Evolutionary conservation across 2,797 vertebrate genomes (phyloP).

Genomic region (Syncerus caffer): DNA sequence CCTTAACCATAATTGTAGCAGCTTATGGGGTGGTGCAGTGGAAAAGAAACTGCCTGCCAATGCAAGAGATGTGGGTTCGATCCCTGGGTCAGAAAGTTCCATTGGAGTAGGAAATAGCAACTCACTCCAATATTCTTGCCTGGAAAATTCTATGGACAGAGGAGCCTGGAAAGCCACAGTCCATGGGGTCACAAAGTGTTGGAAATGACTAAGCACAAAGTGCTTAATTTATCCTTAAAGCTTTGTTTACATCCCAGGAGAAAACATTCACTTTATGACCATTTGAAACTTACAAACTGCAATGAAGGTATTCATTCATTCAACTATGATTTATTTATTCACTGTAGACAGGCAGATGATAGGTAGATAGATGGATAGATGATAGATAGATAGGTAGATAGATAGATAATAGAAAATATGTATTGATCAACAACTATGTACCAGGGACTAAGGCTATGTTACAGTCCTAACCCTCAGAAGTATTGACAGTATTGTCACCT

Average conservation of each 20-base stretch:
- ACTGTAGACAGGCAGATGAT: not conserved
- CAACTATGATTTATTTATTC: not conserved
- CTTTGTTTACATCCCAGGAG: not conserved
- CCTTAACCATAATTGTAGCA: not conserved
- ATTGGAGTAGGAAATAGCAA: not conserved
- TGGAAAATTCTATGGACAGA: not conserved
- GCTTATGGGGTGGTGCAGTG: not conserved
- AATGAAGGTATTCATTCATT: not conserved
- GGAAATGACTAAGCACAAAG: not conserved
- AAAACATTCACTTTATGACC: not conserved
- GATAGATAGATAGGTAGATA: not conserved
- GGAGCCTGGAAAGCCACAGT: not conserved
- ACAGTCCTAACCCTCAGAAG: rapidly evolving
- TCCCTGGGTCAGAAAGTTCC: not conserved
- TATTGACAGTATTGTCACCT: not conserved
- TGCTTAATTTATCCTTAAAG: not conserved
- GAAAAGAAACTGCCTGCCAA: not conserved
- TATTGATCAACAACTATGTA: not conserved
- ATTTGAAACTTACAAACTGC: not conserved
- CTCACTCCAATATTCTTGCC: not conserved
- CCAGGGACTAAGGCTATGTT: not conserved
- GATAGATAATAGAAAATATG: not conserved
- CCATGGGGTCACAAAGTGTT: not conserved
- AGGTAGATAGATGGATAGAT: not conserved
- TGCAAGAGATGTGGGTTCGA: not conserved